Evolutionary conservation across 2,888 invertebrate species (phyloP).

Genomic region (Heliconius sara): DNA sequence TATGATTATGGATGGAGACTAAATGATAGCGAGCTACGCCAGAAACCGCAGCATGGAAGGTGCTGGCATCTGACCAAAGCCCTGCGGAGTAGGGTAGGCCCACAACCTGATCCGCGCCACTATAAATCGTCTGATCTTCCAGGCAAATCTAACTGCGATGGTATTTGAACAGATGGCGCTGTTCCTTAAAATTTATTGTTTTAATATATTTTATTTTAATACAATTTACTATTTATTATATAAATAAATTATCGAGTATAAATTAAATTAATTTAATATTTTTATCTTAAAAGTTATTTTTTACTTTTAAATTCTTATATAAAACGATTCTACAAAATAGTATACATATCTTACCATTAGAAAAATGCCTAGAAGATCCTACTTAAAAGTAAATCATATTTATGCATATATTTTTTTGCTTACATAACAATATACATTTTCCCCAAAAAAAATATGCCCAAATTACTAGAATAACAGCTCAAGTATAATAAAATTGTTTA

Average conservation of each 20-base stretch:
- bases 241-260: neutral
- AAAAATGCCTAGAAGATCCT: neutral
- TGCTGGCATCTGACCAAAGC: conserved; percentile 59
- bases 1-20: conserved; percentile 65
- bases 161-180: conserved; percentile 49
- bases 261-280: neutral
- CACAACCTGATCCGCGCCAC: conserved; percentile 60
- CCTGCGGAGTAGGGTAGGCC: conserved; percentile 58
- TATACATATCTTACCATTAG: neutral
- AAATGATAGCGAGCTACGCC: conserved; percentile 54
- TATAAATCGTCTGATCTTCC: conserved; percentile 56
- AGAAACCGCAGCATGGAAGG: conserved; percentile 53
- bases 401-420: neutral
- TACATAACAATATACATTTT: neutral
- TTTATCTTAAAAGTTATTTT: neutral
- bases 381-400: neutral
- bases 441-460: too few species aligned
- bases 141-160: conserved; percentile 52
- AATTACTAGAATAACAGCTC: neutral
- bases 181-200: conserved; percentile 2
- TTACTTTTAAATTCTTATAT: neutral
- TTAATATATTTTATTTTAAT: neutral
- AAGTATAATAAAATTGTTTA: too few species aligned
- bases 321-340: neutral
- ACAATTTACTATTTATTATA: neutral